Evolutionary conservation across 2,888 invertebrate genomes (phyloP).

Genomic region (Embidobia sp.): DNA sequence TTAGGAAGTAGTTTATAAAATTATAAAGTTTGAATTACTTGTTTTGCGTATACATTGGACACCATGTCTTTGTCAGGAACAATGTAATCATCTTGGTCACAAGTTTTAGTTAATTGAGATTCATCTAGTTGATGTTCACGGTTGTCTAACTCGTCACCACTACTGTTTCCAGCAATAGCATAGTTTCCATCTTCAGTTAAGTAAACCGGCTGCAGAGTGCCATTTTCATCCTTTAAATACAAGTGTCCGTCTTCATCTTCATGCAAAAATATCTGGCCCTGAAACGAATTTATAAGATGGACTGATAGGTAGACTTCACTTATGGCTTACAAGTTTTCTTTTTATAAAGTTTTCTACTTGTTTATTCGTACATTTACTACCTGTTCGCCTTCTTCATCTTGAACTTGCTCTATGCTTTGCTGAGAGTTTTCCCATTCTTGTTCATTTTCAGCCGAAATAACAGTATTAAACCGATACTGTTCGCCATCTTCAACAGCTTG

Average conservation of each 20-base stretch:
- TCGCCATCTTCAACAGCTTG: constrained; percentile 73
- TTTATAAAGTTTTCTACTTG: no score
- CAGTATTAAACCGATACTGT: constrained; percentile 72
- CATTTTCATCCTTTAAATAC: constrained; percentile 79
- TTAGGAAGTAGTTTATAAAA: no score
- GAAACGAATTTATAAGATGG: constrained; percentile 5
- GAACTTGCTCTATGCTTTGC: constrained; percentile 64
- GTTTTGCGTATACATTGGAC: constrained; percentile 65
- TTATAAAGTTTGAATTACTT: constrained; percentile 65
- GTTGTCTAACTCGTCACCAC: constrained; percentile 73
- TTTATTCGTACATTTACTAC: constrained; percentile 28
- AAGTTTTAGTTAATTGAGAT: constrained; percentile 42
- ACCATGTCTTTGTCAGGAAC: constrained; percentile 72
- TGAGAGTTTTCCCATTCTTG: constrained; percentile 75
- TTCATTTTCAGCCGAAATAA: constrained; percentile 72
- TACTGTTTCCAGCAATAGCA: constrained; percentile 76
- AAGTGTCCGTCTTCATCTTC: constrained; percentile 80
- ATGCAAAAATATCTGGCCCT: constrained; percentile 79
- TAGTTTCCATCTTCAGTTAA: constrained; percentile 80
- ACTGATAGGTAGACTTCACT: no score
- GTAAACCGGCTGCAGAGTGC: constrained; percentile 78
- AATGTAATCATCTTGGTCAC: constrained; percentile 70
- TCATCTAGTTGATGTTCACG: constrained; percentile 69
- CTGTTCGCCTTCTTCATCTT: constrained; percentile 62
- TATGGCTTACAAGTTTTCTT: no score